Evolutionary conservation across 2,888 invertebrate genomes (phyloP).

Genomic region (Plagiodera versicolora): DNA sequence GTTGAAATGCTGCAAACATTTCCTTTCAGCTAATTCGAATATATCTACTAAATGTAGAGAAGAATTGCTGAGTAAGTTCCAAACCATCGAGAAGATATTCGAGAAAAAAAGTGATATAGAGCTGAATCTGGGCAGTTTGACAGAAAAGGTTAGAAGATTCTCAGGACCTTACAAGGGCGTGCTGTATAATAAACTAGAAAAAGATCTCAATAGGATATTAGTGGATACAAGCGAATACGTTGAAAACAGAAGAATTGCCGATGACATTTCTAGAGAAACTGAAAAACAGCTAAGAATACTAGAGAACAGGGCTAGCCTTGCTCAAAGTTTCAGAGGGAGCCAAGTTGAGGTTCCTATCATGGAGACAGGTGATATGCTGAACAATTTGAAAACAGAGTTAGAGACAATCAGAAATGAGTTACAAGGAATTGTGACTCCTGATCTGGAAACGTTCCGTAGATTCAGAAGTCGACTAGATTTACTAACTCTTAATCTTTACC

Average conservation of each 20-base stretch:
- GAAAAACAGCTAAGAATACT: conserved; percentile 40
- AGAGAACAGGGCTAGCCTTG: conserved; percentile 36
- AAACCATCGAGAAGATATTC: conserved; percentile 20
- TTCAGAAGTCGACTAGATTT: conserved; percentile 34
- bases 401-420: conserved; percentile 31
- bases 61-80: conserved; percentile 32
- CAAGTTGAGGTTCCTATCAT: background rate
- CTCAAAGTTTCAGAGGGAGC: conserved; percentile 32
- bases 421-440: conserved; percentile 27
- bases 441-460: conserved; percentile 26
- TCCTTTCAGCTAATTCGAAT: conserved; percentile 22
- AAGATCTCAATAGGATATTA: conserved; percentile 35
- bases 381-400: conserved; percentile 31
- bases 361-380: conserved; percentile 25
- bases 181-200: conserved; percentile 39
- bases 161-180: conserved; percentile 40
- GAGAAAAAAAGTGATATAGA: conserved; percentile 26
- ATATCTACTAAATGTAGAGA: conserved; percentile 24
- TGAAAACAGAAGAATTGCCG: conserved; percentile 25
- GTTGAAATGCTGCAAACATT: conserved; percentile 19
- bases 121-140: conserved; percentile 28
- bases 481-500: conserved; percentile 32
- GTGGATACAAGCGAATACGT: conserved; percentile 29
- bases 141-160: conserved; percentile 38
- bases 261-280: conserved; percentile 32